Evolutionary conservation across 2,113 vertebrate genomes (phyloP), one percentile per base, ranked within the genome.

Genomic region (Syngnathoides biaculeatus): DNA sequence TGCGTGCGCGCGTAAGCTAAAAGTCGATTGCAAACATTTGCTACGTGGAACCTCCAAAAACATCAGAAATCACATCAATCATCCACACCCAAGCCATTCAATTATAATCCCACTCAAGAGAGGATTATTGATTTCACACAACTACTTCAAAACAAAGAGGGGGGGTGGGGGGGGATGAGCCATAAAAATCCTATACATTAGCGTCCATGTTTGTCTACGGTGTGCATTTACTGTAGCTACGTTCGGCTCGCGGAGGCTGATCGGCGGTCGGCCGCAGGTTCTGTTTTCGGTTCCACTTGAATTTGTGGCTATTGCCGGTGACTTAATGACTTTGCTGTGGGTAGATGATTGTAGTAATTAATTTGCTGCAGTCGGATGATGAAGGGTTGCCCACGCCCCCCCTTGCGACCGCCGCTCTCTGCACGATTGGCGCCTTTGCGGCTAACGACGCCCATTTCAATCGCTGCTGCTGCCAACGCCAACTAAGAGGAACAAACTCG

Each of bases 311-410:
- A 90, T 89, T 90, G 88, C 90, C 88, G 88, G 82, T 85, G 83
- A 87, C n/a, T n/a, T 89, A 88, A 91, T 91, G 88, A 88, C 87
- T 90, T 88, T 89, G 78, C 86, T 71, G 83, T 87, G 84, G 87
- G 79, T 86, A 79, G 88, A 89, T 87, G 86, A 90, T 83, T 86
- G 82, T 85, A 79, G 89, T 89, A 88, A 91, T 91, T 89, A 87
- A 88, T 90, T 89, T 85, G 83, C 84, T 83, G 76, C 77, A 77
- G 87, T 80, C 77, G 70, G 79, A 88, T 88, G 85, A 90, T 88
- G 86, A 88, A 84, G 78, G 85, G 79, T 83, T 83, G 77, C 80
- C 76, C 76, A 75, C 81, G 73, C 80, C 88, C 86, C 88, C 86
- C 75, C 24, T 80, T 79, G 85, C 86, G 89, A 82, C 82, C 80